These are phyloP conservation scores for Meganola albula DNA, from an alignment of 2,888 invertebrate genomes.

Conservation along the genomic window DNA sequence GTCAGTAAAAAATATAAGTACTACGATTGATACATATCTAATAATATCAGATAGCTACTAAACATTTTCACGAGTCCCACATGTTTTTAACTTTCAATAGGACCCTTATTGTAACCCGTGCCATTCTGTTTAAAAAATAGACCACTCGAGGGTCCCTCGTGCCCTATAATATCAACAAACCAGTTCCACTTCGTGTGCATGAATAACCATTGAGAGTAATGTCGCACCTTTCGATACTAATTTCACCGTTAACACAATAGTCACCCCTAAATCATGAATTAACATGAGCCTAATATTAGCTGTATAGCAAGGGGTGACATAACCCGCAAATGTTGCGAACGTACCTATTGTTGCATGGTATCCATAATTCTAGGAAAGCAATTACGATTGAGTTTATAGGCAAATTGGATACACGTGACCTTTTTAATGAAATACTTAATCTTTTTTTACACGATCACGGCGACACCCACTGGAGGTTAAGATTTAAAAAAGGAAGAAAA, in stretches of 20 bases:
- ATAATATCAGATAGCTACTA: too few species aligned
- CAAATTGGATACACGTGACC: constrained; percentile 14
- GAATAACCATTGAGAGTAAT: constrained; percentile 59
- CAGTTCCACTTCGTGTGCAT: constrained; percentile 56
- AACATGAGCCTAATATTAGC: constrained; percentile 55
- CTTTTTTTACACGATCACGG: too few species aligned
- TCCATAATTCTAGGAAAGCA: constrained; percentile 1
- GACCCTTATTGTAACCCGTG: constrained; percentile 36
- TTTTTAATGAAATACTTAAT: too few species aligned
- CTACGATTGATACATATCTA: too few species aligned
- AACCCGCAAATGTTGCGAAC: constrained; percentile 48
- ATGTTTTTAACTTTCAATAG: constrained; percentile 15
- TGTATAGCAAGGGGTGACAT: constrained; percentile 51
- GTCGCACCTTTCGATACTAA: constrained; percentile 72
- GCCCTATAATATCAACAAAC: constrained; percentile 53
- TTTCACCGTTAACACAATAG: constrained; percentile 65
- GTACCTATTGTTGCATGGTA: constrained; percentile 3
- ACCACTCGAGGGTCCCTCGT: constrained; percentile 40
- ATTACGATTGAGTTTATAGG: constrained; percentile 11
- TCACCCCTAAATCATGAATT: constrained; percentile 64
- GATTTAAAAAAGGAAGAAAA: too few species aligned
- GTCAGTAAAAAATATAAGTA: too few species aligned
- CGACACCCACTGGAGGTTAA: too few species aligned
- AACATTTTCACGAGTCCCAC: constrained; percentile 12
- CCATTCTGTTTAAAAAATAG: constrained; percentile 40